Evolutionary conservation across 2,888 invertebrate species (phyloP).

Genomic region (Leptura quadrifasciata): DNA sequence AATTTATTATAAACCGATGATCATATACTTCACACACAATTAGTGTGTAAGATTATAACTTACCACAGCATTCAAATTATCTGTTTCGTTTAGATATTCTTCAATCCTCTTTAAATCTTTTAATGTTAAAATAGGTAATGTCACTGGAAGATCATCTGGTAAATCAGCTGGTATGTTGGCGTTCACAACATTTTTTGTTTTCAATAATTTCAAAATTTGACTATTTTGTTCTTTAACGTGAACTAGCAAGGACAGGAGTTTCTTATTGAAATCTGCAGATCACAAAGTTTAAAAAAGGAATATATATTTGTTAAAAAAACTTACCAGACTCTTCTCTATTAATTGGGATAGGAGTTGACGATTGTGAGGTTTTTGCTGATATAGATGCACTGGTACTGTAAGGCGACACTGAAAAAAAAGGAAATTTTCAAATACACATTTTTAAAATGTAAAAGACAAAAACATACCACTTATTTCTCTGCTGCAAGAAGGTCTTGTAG

Average conservation of each 20-base stretch:
- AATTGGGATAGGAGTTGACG: background rate
- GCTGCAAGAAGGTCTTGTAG: background rate
- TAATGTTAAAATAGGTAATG: constrained; percentile 12
- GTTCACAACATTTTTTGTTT: background rate
- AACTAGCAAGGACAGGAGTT: background rate
- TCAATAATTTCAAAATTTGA: constrained; percentile 19
- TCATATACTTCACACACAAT: too few species aligned
- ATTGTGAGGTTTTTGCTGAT: too few species aligned
- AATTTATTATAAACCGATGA: constrained; percentile 1
- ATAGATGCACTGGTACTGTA: too few species aligned
- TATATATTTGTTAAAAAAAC: constrained; percentile 8
- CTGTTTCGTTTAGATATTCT: constrained; percentile 7
- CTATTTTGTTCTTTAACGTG: constrained; percentile 34
- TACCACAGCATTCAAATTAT: constrained; percentile 15
- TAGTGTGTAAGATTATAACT: too few species aligned
- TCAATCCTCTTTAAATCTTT: constrained; percentile 2
- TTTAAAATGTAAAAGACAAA: background rate
- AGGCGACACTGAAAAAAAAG: too few species aligned
- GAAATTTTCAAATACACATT: too few species aligned
- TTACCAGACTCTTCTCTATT: background rate
- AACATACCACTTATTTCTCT: constrained; percentile 3
- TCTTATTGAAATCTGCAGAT: constrained; percentile 3
- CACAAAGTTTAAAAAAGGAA: background rate
- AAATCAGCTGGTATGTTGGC: background rate
- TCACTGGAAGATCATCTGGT: constrained; percentile 28